Percentiles rank a stretch among this genome's conserved stretches.
These are phyloP conservation scores for Willisornis vidua DNA, from an alignment of 2,113 vertebrate species.

Conservation along the genomic window DNA sequence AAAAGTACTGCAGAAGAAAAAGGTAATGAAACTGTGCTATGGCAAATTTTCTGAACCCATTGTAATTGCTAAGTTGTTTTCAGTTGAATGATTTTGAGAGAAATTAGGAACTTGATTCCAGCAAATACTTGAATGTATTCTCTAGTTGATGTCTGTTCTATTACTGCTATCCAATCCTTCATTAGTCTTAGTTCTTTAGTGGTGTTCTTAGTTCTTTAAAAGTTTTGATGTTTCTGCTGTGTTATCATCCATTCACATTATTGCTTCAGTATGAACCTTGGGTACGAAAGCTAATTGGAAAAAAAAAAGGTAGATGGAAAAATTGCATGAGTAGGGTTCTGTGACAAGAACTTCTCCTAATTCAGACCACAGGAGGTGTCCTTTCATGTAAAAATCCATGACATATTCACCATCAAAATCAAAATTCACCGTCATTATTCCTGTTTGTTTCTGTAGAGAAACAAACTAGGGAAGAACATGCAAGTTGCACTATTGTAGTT, in stretches of 20 bases:
- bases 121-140: background rate
- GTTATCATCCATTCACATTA: rapidly evolving
- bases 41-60: background rate
- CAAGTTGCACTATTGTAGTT: background rate
- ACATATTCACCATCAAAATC: background rate
- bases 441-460: background rate
- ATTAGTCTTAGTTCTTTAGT: background rate
- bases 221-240: background rate
- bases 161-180: background rate
- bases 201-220: background rate
- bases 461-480: background rate
- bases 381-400: background rate
- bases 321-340: rapidly evolving
- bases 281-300: background rate
- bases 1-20: slow-evolving; percentile 39
- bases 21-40: slow-evolving; percentile 44
- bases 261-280: background rate
- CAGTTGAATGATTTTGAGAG: background rate
- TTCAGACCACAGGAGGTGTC: background rate
- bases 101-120: background rate
- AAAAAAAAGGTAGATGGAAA: background rate
- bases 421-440: background rate
- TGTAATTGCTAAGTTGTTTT: background rate
- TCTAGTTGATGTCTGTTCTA: background rate
- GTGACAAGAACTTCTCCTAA: background rate